A percentile compares a stretch with the other conserved stretches of the same genome.
Evolutionary conservation across 2,113 vertebrate species (phyloP).

Genomic region (Brachypodius melanocephalos): DNA sequence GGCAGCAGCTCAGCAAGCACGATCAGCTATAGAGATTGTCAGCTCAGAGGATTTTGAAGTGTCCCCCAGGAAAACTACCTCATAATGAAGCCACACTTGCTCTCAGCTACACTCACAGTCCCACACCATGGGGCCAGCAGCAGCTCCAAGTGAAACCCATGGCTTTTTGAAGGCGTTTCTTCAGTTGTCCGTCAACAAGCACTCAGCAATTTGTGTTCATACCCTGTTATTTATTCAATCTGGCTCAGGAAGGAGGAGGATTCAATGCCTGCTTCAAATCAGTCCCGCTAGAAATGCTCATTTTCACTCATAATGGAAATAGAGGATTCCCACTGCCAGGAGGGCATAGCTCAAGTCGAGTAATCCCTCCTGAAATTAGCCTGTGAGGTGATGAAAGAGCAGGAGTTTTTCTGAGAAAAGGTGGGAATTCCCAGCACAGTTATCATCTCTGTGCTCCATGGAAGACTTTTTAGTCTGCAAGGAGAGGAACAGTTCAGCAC

Average conservation of each 20-base stretch:
- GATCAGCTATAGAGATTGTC: neutral
- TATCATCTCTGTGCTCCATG: neutral
- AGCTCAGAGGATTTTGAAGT: neutral
- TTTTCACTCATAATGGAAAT: constrained; percentile 28
- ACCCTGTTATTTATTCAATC: constrained; percentile 22
- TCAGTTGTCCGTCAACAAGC: constrained; percentile 38
- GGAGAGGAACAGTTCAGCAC: neutral
- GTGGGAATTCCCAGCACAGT: neutral
- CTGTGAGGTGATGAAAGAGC: neutral
- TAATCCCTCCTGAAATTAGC: neutral
- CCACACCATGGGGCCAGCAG: neutral
- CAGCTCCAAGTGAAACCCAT: neutral
- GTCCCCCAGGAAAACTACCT: constrained; percentile 3
- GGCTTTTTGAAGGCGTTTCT: constrained; percentile 12
- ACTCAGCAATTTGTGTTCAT: constrained; percentile 35
- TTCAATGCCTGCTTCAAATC: constrained; percentile 21
- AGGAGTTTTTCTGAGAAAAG: neutral
- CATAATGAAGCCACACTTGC: neutral
- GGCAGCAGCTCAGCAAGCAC: neutral
- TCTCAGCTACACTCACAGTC: neutral
- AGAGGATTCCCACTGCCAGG: neutral
- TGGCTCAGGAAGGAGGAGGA: neutral
- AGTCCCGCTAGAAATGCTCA: constrained; percentile 23
- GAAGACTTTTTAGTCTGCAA: neutral
- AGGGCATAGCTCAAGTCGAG: neutral